Conservation (phyloP, 2,113 vertebrate species). For the Zosterops pallidus region DNA sequence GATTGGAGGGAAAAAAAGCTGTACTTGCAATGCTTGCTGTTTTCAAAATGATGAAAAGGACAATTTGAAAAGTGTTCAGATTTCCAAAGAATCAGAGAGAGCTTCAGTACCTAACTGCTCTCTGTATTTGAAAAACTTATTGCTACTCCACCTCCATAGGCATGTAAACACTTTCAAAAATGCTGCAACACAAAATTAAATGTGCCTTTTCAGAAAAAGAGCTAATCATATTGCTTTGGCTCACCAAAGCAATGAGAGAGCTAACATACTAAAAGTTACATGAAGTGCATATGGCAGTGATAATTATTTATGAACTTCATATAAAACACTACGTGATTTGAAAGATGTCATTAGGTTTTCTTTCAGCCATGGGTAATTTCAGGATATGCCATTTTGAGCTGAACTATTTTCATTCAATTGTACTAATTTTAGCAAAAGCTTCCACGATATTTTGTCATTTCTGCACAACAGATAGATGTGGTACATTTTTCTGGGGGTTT, state of each 20-base stretch:
- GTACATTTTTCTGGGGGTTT: neutral
- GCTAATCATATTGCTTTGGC: neutral
- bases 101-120: neutral
- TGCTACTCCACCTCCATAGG: neutral
- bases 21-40: neutral
- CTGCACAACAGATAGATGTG: neutral
- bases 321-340: neutral
- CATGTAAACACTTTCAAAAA: neutral
- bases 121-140: neutral
- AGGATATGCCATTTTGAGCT: neutral
- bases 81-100: neutral
- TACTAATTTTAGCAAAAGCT: neutral
- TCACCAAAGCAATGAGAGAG: neutral
- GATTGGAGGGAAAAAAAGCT: neutral
- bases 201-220: neutral
- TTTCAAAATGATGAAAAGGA: neutral
- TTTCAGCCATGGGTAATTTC: neutral
- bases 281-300: neutral
- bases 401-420: neutral
- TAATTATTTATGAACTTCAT: neutral
- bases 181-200: neutral
- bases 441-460: neutral
- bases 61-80: neutral
- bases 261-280: neutral
- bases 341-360: neutral